phyloP scores from a whole-genome alignment of 2,888 invertebrate genomes.

The Campopleginae sp. region DNA sequence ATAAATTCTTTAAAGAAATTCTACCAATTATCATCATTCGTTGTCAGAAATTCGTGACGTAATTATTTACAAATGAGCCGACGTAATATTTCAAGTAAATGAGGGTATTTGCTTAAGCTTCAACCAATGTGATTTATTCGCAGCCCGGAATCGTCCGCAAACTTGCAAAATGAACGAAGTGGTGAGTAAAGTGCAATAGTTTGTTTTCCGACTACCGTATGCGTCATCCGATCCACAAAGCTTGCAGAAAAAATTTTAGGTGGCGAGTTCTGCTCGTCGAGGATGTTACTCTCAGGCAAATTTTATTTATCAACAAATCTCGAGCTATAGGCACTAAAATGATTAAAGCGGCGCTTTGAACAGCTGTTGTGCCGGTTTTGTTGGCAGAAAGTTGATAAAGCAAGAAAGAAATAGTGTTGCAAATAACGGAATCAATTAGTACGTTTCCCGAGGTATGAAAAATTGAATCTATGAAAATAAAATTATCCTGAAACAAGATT shows the following conservation, averaged over 20 bases:
- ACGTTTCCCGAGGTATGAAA: neutral
- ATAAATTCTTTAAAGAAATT: neutral
- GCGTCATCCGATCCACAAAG: constrained; percentile 34
- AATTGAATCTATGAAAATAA: neutral
- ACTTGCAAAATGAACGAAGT: neutral
- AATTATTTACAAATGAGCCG: neutral
- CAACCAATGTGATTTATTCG: neutral
- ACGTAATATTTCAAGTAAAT: neutral
- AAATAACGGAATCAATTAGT: neutral
- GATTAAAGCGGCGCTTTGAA: constrained; percentile 15
- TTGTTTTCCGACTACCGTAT: constrained; percentile 27
- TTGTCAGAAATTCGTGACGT: neutral
- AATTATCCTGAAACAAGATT: neutral
- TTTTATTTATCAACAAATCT: constrained; percentile 60
- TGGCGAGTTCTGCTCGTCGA: constrained; percentile 32
- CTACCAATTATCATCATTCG: neutral
- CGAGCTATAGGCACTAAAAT: neutral
- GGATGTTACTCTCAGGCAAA: neutral
- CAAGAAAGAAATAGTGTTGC: neutral
- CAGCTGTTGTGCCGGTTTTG: neutral
- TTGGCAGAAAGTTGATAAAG: neutral
- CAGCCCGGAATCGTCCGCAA: neutral
- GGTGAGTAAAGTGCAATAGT: neutral
- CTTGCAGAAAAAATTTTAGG: constrained; percentile 56
- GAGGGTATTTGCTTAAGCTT: neutral